Base-by-base conservation (phyloP, 2,113 vertebrate species). In the Mixornis gularis region DNA sequence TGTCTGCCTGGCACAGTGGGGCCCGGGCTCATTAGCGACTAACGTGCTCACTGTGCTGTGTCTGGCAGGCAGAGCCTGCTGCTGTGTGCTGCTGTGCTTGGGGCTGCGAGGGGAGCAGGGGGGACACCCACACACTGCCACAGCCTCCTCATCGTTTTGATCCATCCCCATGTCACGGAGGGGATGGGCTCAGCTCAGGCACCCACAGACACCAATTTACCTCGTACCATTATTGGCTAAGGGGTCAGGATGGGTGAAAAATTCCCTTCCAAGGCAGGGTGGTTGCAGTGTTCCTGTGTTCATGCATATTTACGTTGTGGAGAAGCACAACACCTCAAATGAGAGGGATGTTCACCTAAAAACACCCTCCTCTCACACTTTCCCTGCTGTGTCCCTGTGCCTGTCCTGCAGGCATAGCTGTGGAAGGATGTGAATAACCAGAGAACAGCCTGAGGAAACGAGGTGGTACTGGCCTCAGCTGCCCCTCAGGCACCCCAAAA, bases 151-250 rank as follows among this genome's bases (percentile, higher is more conserved):
- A 21, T 13, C n/a, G 26, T 21, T 81, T 30, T 22, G 21, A 76
- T 34, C 9, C 53, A 21, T 52, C 71, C 32, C 32, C 41, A 3
- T 19, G 60, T 9, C 64, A 63, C 0, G 1, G 55, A 69, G 0
- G 0, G 11, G 19, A 32, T 19, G 55, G 43, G 82, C 87, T 79
- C 90, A 87, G 51, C 74, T 65, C 43, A 21, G 78, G 22, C 24
- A 20, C 19, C 20, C 34, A 12, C 51, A 34, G 78, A 74, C 55
- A 79, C 13, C 44, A 19, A 6, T 79, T 53, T 34, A 62, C 32
- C 51, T 32, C 2, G 4, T 34, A 16, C 58, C 38, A 26, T 49
- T 65, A 26, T 17, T 49, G 24, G 29, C 60, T 43, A 19, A 72
- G 46, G 63, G 63, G 52, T 36, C 63, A 26, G 40, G 20, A 55